phyloP scores from a whole-genome alignment of 1,140 invertebrate genomes.

The Phocides pigmalion region DNA sequence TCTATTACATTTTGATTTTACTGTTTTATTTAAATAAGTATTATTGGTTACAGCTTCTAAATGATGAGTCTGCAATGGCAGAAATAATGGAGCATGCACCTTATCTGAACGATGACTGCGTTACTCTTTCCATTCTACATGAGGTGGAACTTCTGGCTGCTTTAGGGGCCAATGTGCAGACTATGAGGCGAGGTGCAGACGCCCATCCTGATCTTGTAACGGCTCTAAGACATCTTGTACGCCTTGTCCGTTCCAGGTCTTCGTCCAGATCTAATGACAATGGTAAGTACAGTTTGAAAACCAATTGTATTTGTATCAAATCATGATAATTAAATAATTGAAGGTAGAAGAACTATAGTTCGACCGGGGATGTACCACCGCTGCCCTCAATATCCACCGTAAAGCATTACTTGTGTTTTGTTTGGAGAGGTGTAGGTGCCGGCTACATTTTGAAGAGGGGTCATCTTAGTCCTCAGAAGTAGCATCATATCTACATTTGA shows the following conservation, averaged over 20 bases:
- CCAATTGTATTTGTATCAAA: too few relatives aligned
- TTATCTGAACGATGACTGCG: slow-evolving; percentile 67
- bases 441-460: too few relatives aligned
- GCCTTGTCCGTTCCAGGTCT: slow-evolving; percentile 56
- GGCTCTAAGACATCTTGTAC: slow-evolving; percentile 59
- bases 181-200: slow-evolving; percentile 70
- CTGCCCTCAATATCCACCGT: too few relatives aligned
- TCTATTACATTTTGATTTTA: too few relatives aligned
- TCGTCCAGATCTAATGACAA: slow-evolving; percentile 54
- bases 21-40: too few relatives aligned
- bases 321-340: too few relatives aligned
- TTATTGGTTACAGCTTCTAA: slow-evolving; percentile 62
- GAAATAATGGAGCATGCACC: slow-evolving; percentile 72
- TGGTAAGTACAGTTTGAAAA: slow-evolving; percentile 44
- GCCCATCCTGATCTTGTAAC: slow-evolving; percentile 67
- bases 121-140: slow-evolving; percentile 69
- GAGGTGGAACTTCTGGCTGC: slow-evolving; percentile 75
- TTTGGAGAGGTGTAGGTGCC: too few relatives aligned
- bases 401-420: too few relatives aligned
- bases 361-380: too few relatives aligned
- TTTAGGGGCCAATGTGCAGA: slow-evolving; percentile 66
- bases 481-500: too few relatives aligned
- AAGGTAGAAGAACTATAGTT: too few relatives aligned
- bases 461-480: too few relatives aligned
- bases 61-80: slow-evolving; percentile 71